Conservation (phyloP, 2,888 invertebrate species). For the Hemaris fuciformis region DNA sequence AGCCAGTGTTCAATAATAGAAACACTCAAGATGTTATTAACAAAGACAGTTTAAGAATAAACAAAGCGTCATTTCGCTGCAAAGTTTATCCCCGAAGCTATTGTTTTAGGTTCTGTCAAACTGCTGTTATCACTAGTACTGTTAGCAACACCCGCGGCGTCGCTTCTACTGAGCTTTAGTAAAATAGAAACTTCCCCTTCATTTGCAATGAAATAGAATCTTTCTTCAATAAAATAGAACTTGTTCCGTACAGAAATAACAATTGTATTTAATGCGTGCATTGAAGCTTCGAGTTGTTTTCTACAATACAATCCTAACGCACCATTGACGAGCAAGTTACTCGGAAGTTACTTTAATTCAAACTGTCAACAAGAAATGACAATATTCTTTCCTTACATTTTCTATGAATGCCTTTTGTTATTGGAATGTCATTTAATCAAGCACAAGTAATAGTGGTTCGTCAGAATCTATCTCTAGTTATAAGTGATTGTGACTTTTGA, state of each 20-base stretch:
- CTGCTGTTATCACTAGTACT: neutral
- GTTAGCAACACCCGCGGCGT: neutral
- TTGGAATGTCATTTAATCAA: too few species aligned
- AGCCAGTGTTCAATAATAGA: too few species aligned
- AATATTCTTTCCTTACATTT: too few species aligned
- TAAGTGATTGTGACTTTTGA: too few species aligned
- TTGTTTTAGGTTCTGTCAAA: neutral
- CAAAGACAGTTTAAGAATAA: neutral
- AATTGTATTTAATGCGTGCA: neutral
- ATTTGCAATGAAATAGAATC: neutral
- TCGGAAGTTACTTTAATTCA: neutral
- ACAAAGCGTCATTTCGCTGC: neutral
- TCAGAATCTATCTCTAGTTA: too few species aligned
- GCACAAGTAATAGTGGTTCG: too few species aligned
- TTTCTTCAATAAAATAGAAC: neutral
- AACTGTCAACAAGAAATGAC: too few species aligned
- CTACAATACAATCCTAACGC: neutral
- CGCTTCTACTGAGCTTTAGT: neutral
- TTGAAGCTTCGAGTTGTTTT: neutral
- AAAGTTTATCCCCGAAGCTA: neutral
- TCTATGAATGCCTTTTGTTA: too few species aligned
- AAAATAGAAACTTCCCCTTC: neutral
- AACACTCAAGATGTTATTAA: too few species aligned
- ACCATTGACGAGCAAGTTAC: neutral
- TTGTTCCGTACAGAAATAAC: neutral